Evolutionary conservation across 2,797 vertebrate genomes (phyloP).

Genomic region (Scyliorhinus canicula): DNA sequence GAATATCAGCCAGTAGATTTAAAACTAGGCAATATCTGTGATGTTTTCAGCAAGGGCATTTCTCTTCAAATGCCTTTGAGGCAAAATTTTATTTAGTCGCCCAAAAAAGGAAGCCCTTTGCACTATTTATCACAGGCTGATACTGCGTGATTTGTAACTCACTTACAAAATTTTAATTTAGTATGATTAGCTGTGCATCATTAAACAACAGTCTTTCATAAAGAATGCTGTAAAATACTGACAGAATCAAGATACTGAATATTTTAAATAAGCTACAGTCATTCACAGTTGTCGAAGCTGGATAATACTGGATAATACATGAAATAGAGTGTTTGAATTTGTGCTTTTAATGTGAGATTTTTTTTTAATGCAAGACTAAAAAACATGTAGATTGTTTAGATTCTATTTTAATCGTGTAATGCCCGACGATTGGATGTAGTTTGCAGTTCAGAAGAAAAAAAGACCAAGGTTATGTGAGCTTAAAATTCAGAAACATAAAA

Average conservation of each 20-base stretch:
- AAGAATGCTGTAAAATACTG: conserved; percentile 68
- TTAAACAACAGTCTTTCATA: conserved; percentile 87
- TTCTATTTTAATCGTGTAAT: conserved; percentile 50
- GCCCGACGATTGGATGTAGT: not conserved
- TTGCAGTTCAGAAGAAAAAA: not conserved
- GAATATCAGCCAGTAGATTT: conserved; percentile 82
- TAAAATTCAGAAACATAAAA: not conserved
- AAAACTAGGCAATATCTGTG: conserved; percentile 78
- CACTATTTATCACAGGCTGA: conserved; percentile 81
- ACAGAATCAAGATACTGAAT: conserved; percentile 80
- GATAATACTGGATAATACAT: conserved; percentile 55
- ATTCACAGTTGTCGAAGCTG: conserved; percentile 68
- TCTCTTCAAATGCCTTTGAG: conserved; percentile 78
- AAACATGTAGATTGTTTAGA: conserved; percentile 61
- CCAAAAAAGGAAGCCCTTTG: conserved; percentile 77
- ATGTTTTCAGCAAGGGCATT: conserved; percentile 69
- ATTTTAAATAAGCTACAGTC: conserved; percentile 74
- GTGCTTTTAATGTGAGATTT: conserved; percentile 62
- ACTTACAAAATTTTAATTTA: conserved; percentile 95
- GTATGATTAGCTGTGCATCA: conserved; percentile 99
- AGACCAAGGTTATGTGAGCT: not conserved
- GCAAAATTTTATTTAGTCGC: conserved; percentile 88
- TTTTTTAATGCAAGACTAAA: conserved; percentile 55
- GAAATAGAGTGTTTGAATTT: conserved; percentile 60
- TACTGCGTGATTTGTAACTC: conserved; percentile 85